Conservation (phyloP, 92 coral and sea anemone species). For the Palythoa grandis region DNA sequence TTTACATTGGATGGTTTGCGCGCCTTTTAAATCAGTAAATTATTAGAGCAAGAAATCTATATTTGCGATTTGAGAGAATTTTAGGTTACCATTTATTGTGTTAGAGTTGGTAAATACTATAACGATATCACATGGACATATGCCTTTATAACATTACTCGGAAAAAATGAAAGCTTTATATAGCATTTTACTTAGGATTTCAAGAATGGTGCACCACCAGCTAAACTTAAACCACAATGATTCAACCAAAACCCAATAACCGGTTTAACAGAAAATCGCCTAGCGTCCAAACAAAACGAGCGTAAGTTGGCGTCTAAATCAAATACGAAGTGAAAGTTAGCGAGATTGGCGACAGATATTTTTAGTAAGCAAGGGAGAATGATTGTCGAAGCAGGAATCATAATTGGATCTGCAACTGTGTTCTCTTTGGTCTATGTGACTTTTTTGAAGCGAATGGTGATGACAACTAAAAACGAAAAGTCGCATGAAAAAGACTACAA, state of each 20-base stretch:
- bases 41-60: no score
- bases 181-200: background rate
- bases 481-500: constrained; percentile 66
- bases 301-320: background rate
- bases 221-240: background rate
- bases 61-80: no score
- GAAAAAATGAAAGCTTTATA: background rate
- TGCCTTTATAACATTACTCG: background rate
- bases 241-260: constrained; percentile 5
- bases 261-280: background rate
- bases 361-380: background rate
- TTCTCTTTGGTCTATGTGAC: constrained; percentile 75
- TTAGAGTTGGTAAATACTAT: no score
- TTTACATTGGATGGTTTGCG: background rate
- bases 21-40: background rate
- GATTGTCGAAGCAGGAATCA: constrained; percentile 73
- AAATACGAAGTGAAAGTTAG: background rate
- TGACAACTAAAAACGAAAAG: constrained; percentile 67
- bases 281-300: constrained; percentile 1
- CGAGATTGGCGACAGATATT: background rate
- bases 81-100: no score
- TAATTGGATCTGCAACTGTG: constrained; percentile 70
- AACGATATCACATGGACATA: no score
- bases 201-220: background rate
- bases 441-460: constrained; percentile 81